A percentile compares a stretch with the other conserved stretches of the same genome.
phyloP scores from a whole-genome alignment of 2,888 invertebrate genomes.

The Acleris cristana region DNA sequence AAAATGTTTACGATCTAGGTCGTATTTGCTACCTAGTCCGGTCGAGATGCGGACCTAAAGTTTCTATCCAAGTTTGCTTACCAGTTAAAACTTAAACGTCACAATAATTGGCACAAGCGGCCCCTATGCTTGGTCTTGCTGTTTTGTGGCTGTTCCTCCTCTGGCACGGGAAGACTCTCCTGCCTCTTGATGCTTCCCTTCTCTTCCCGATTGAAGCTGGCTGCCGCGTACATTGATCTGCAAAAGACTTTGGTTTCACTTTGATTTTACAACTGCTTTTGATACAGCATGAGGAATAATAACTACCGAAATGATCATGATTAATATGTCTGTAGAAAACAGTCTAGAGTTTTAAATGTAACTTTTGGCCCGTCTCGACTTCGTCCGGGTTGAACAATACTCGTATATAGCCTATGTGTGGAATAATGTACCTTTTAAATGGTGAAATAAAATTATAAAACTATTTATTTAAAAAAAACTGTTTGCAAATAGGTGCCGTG shows the following conservation, averaged over 20 bases:
- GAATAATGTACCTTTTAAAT: background rate
- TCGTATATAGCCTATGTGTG: no score
- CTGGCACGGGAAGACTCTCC: constrained; percentile 47
- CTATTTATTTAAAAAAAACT: no score
- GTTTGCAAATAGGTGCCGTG: no score
- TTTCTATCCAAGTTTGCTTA: constrained; percentile 46
- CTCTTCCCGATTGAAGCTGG: constrained; percentile 65
- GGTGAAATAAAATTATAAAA: no score
- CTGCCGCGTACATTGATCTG: constrained; percentile 80
- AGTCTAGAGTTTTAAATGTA: background rate
- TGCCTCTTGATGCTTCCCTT: constrained; percentile 54
- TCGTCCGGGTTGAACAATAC: no score
- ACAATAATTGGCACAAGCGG: constrained; percentile 80
- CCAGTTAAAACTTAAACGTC: constrained; percentile 80
- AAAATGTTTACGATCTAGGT: no score
- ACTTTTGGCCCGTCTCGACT: background rate
- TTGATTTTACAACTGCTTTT: constrained; percentile 58
- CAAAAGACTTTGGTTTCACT: constrained; percentile 71
- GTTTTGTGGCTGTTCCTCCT: constrained; percentile 43
- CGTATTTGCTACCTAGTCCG: no score
- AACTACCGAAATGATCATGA: background rate
- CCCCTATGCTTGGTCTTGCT: constrained; percentile 68
- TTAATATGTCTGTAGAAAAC: background rate
- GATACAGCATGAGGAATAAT: constrained; percentile 13
- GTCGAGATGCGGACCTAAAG: no score